These are phyloP conservation scores for Phymanthus crucifer DNA, from an alignment of 92 coral and sea anemone genomes.

Conservation along the genomic window DNA sequence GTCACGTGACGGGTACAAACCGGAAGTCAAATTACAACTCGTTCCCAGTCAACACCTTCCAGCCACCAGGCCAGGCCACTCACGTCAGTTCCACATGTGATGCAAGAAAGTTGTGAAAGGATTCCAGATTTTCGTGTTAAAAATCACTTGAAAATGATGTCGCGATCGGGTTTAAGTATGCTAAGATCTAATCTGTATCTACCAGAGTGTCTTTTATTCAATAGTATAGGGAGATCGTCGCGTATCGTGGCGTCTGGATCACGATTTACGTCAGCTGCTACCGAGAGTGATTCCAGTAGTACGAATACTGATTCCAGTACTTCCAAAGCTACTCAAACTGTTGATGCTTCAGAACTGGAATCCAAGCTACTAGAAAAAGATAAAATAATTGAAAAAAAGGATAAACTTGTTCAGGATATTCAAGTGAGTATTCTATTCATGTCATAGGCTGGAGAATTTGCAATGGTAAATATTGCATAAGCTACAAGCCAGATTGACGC, in stretches of 20 bases:
- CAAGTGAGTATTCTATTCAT: constrained; percentile 49
- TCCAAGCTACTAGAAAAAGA: constrained; percentile 61
- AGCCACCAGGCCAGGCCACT: constrained; percentile 7
- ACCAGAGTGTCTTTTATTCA: constrained; percentile 7
- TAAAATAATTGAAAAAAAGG: constrained; percentile 74
- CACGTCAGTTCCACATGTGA: not conserved
- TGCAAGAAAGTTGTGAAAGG: not conserved
- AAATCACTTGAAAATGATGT: constrained; percentile 13
- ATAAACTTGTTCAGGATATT: constrained; percentile 77
- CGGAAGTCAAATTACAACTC: constrained; percentile 7
- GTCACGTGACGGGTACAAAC: constrained; percentile 27
- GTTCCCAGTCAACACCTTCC: constrained; percentile 1
- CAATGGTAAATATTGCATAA: not conserved
- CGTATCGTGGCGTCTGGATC: constrained; percentile 10
- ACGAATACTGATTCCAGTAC: constrained; percentile 22
- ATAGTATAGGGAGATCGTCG: constrained; percentile 7
- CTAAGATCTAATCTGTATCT: constrained; percentile 5
- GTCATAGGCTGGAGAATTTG: not conserved
- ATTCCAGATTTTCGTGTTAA: not conserved
- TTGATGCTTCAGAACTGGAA: constrained; percentile 29
- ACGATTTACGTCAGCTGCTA: constrained; percentile 18
- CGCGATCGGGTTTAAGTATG: constrained; percentile 19
- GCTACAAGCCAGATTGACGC: too few relatives aligned
- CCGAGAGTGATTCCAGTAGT: constrained; percentile 27
- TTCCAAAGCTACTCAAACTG: constrained; percentile 27